Percentiles rank a stretch among this genome's conserved stretches.
Evolutionary conservation across 2,797 vertebrate species (phyloP).

Genomic region (Microctenopoma stevenorrisi): DNA sequence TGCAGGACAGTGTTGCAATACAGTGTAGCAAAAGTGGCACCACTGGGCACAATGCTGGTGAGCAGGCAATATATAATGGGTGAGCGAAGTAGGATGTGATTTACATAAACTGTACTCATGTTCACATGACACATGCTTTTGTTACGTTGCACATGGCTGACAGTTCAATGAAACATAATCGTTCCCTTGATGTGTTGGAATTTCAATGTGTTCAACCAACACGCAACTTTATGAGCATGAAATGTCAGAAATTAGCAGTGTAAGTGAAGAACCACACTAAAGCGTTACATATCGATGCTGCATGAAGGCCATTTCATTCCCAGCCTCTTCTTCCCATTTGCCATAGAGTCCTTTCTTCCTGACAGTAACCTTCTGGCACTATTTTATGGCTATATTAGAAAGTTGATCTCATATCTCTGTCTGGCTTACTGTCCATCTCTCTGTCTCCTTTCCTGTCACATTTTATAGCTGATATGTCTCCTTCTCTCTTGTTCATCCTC

Average conservation of each 20-base stretch:
- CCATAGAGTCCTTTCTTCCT: constrained; percentile 28
- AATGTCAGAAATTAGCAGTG: constrained; percentile 37
- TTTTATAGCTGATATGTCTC: constrained; percentile 43
- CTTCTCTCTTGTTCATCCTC: not conserved
- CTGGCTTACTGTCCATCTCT: constrained; percentile 24
- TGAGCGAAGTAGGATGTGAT: not conserved
- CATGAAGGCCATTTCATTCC: constrained; percentile 26
- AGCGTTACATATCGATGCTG: constrained; percentile 17
- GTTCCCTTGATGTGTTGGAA: not conserved
- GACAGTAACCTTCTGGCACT: constrained; percentile 51
- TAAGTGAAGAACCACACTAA: constrained; percentile 25
- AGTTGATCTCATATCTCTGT: constrained; percentile 45
- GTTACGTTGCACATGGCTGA: constrained; percentile 4
- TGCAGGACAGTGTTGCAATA: constrained; percentile 14
- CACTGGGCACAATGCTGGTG: not conserved
- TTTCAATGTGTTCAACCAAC: not conserved
- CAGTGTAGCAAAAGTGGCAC: not conserved
- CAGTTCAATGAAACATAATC: constrained; percentile 5
- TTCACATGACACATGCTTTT: constrained; percentile 2
- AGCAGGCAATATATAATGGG: not conserved
- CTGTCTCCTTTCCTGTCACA: constrained; percentile 31
- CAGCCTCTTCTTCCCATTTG: constrained; percentile 7
- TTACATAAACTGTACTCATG: not conserved
- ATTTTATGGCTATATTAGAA: constrained; percentile 58
- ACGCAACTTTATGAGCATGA: constrained; percentile 21